Percentiles rank a stretch among this genome's conserved stretches.
Evolutionary conservation across 2,888 invertebrate species (phyloP).

Genomic region (Harpalus rufipes): DNA sequence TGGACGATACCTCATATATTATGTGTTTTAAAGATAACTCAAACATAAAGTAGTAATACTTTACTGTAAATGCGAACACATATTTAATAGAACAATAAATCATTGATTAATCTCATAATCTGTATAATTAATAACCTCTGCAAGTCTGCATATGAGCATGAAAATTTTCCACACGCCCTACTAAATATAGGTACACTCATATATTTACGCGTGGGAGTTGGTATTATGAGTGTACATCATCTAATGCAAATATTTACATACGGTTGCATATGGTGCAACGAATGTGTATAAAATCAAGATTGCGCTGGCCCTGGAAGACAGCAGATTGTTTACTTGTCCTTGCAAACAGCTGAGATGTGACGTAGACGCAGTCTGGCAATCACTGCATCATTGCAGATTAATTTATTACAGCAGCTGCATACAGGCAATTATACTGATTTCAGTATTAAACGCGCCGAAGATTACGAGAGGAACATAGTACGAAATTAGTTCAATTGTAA

Average conservation of each 20-base stretch:
- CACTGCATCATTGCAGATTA: constrained; percentile 10
- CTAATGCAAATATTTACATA: constrained; percentile 9
- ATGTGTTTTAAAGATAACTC: no score
- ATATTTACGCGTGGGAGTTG: not conserved
- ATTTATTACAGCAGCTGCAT: constrained; percentile 17
- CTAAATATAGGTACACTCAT: not conserved
- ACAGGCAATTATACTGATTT: not conserved
- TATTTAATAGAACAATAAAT: not conserved
- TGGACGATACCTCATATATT: no score
- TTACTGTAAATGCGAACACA: not conserved
- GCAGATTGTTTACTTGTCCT: not conserved
- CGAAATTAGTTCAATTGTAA: no score
- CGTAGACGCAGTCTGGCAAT: not conserved
- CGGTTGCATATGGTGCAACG: not conserved
- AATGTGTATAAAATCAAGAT: not conserved
- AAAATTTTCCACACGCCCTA: not conserved
- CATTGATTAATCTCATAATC: not conserved
- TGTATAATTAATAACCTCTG: not conserved
- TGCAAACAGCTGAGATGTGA: constrained; percentile 18
- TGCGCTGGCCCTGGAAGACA: not conserved
- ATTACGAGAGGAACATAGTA: not conserved
- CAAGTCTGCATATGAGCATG: not conserved
- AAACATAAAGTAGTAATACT: no score
- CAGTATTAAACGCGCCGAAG: not conserved
- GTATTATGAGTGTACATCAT: constrained; percentile 2